phyloP scores from a whole-genome alignment of 2,797 vertebrate genomes.

The Rhadinocentrus ornatus region DNA sequence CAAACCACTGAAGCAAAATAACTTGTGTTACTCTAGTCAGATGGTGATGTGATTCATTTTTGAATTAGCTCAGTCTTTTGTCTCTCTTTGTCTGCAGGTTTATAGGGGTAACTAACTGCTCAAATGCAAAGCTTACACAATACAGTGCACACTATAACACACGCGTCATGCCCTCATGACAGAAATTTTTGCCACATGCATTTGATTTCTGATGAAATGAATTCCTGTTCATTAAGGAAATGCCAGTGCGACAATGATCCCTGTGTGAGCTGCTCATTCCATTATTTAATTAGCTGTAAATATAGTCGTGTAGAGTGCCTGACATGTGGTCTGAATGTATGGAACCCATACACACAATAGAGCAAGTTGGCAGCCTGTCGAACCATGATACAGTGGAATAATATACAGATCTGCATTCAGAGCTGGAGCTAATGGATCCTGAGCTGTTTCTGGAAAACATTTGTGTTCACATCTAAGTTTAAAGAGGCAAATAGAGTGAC shows the following conservation, averaged over 20 bases:
- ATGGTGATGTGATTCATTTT: slow-evolving; percentile 13
- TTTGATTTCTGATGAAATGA: slow-evolving; percentile 57
- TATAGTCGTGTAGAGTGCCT: slow-evolving; percentile 11
- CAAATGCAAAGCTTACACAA: slow-evolving; percentile 20
- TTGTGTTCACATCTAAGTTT: slow-evolving; percentile 42
- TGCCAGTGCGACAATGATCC: slow-evolving; percentile 46
- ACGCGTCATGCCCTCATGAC: slow-evolving; percentile 16
- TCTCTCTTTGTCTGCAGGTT: slow-evolving; percentile 21
- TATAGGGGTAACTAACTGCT: slow-evolving; percentile 1
- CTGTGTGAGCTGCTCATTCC: slow-evolving; percentile 40
- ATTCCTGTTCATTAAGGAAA: slow-evolving; percentile 57
- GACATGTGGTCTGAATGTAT: slow-evolving; percentile 54
- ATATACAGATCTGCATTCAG: slow-evolving; percentile 50
- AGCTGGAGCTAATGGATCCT: slow-evolving; percentile 59
- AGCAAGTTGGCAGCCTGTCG: slow-evolving; percentile 33
- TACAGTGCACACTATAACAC: slow-evolving; percentile 7
- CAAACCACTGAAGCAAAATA: slow-evolving; percentile 1
- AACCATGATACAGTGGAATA: slow-evolving; percentile 50
- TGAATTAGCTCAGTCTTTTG: slow-evolving; percentile 16
- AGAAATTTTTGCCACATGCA: slow-evolving; percentile 43
- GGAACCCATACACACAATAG: slow-evolving; percentile 54
- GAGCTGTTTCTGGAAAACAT: slow-evolving; percentile 39
- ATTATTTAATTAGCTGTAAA: slow-evolving; percentile 59
- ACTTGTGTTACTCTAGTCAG: slow-evolving; percentile 1
- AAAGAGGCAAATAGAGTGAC: slow-evolving; percentile 14